Conservation (phyloP, 2,888 invertebrate species). For the Tipula helvola region DNA sequence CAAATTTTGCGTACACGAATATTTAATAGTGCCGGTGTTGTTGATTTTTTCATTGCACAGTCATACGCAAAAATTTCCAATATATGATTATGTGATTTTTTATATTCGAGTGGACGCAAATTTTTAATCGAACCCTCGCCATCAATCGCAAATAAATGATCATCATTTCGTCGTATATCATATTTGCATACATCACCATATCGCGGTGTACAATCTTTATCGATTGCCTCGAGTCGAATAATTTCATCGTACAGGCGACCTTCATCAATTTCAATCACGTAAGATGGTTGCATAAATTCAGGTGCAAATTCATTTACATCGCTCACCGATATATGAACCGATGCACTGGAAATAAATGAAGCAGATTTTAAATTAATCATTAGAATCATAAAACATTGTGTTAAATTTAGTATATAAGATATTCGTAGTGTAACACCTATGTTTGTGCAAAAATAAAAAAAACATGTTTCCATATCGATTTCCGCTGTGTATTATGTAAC, state of each 20-base stretch:
- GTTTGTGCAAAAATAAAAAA: not conserved
- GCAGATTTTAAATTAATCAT: not conserved
- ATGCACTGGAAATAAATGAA: constrained; percentile 49
- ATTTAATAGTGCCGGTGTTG: constrained; percentile 83
- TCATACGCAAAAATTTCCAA: constrained; percentile 94
- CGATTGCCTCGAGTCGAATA: constrained; percentile 80
- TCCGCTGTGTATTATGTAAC: not conserved
- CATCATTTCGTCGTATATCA: constrained; percentile 84
- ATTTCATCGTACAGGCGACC: constrained; percentile 83
- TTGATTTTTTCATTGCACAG: constrained; percentile 90
- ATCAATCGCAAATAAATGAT: constrained; percentile 83
- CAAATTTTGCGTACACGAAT: constrained; percentile 81
- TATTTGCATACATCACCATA: constrained; percentile 96
- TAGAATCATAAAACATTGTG: not conserved
- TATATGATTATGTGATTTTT: constrained; percentile 89
- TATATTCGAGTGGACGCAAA: constrained; percentile 86
- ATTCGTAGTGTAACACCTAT: not conserved
- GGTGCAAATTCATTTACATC: constrained; percentile 96
- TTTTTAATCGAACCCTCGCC: constrained; percentile 90
- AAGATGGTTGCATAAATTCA: constrained; percentile 79
- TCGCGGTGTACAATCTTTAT: constrained; percentile 86
- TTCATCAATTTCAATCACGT: constrained; percentile 77
- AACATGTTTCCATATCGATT: not conserved
- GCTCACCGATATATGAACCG: constrained; percentile 86
- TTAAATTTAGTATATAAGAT: not conserved